These are phyloP conservation scores for Chloroclysta siterata DNA, from an alignment of 2,888 invertebrate genomes.

Conservation along the genomic window DNA sequence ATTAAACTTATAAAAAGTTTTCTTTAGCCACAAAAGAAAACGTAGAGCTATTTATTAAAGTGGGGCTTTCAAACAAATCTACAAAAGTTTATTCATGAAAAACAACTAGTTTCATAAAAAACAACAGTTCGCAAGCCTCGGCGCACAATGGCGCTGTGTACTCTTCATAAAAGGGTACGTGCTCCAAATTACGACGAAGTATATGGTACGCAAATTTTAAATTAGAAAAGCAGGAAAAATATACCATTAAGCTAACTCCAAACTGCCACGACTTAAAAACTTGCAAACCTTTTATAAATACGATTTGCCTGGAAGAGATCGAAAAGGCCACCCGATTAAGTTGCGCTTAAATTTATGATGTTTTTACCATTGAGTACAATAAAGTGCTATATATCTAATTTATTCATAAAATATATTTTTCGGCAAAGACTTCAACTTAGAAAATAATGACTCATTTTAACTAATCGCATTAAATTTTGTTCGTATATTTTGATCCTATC, in stretches of 20 bases:
- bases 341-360: too few relatives aligned
- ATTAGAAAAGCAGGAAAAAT: not conserved
- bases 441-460: too few relatives aligned
- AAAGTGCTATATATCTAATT: too few relatives aligned
- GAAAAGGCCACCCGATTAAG: too few relatives aligned
- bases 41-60: conserved; percentile 16
- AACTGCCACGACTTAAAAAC: not conserved
- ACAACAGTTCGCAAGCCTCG: conserved; percentile 5
- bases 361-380: too few relatives aligned
- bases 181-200: conserved; percentile 2
- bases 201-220: not conserved
- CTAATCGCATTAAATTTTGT: too few relatives aligned
- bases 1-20: not conserved
- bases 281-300: too few relatives aligned
- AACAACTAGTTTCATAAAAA: conserved; percentile 23
- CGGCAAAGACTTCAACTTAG: too few relatives aligned
- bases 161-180: conserved; percentile 3
- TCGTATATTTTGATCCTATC: too few relatives aligned
- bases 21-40: not conserved
- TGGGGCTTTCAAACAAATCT: conserved; percentile 22
- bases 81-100: conserved; percentile 18
- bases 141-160: conserved; percentile 5
- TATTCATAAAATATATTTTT: too few relatives aligned
- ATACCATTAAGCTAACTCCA: not conserved
- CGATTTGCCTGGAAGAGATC: too few relatives aligned